Conservation (phyloP, 2,888 invertebrate genomes). For the Pyrgus malvae region DNA sequence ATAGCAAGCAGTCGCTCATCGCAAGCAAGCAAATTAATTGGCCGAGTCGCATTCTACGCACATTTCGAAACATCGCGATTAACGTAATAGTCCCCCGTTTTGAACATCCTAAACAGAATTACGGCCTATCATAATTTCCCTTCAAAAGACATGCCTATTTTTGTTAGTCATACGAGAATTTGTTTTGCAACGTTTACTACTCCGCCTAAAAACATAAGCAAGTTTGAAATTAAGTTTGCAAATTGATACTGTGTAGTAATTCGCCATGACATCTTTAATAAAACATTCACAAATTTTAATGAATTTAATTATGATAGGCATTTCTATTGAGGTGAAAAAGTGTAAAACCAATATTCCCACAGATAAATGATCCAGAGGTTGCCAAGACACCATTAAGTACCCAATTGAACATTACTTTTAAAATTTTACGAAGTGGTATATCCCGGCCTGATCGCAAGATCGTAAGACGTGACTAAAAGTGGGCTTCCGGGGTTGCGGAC, state of each 20-base stretch:
- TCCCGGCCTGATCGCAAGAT: too few species aligned
- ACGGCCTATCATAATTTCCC: constrained; percentile 22
- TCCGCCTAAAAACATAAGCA: constrained; percentile 3
- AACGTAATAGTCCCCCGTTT: constrained; percentile 31
- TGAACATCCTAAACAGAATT: constrained; percentile 28
- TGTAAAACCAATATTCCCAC: too few species aligned
- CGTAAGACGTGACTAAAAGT: too few species aligned
- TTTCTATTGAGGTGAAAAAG: too few species aligned
- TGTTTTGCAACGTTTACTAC: constrained; percentile 11
- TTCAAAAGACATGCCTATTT: constrained; percentile 13
- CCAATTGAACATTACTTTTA: too few species aligned
- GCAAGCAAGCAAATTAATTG: constrained; percentile 52
- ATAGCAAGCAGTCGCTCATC: constrained; percentile 34
- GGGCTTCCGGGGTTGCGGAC: too few species aligned
- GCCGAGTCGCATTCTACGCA: constrained; percentile 43
- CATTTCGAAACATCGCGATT: constrained; percentile 43
- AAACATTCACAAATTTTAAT: background rate
- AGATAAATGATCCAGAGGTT: too few species aligned
- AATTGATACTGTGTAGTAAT: constrained; percentile 2
- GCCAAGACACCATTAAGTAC: too few species aligned
- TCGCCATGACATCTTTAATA: background rate
- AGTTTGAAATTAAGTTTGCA: background rate
- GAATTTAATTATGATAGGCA: background rate
- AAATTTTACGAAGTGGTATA: too few species aligned
- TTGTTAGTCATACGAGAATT: constrained; percentile 19